Conservation (phyloP, 23 tunicate genomes). For the Halocynthia aurantium region DNA sequence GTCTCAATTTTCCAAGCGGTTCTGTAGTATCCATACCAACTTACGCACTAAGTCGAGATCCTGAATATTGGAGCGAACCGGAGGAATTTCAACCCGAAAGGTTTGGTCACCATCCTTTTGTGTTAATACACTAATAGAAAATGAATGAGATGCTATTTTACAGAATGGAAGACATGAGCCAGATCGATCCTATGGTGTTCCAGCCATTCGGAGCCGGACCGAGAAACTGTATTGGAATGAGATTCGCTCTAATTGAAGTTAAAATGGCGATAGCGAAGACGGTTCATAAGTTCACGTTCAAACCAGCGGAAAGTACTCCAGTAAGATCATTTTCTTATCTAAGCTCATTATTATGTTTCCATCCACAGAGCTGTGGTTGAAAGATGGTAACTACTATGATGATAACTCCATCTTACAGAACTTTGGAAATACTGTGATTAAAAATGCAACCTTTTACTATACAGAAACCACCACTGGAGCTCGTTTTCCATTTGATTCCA, state of each 20-base stretch:
- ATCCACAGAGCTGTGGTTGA: too few species aligned
- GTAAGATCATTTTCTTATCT: neutral
- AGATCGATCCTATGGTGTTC: conserved; percentile 60
- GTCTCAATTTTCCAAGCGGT: conserved; percentile 36
- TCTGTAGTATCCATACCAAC: conserved; percentile 30
- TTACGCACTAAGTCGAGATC: conserved; percentile 45
- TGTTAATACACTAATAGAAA: too few species aligned
- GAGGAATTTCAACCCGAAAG: conserved; percentile 41
- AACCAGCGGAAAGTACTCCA: conserved; percentile 50
- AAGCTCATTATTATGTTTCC: neutral
- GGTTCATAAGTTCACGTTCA: conserved; percentile 27
- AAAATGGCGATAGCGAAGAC: conserved; percentile 49
- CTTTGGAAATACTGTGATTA: too few species aligned
- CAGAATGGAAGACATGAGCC: conserved; percentile 82
- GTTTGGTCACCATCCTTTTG: neutral
- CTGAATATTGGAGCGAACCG: conserved; percentile 68
- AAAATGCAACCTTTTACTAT: neutral
- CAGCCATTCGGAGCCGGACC: conserved; percentile 88
- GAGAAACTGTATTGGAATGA: conserved; percentile 69
- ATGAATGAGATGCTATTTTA: too few species aligned
- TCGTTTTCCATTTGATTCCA: neutral
- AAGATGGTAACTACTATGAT: too few species aligned
- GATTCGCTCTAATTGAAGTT: conserved; percentile 64
- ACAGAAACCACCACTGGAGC: conserved; percentile 6
- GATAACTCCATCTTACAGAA: too few species aligned